These are phyloP conservation scores for Pseudomyrmex flavicornis DNA, from an alignment of 1,140 invertebrate genomes.

Conservation along the genomic window DNA sequence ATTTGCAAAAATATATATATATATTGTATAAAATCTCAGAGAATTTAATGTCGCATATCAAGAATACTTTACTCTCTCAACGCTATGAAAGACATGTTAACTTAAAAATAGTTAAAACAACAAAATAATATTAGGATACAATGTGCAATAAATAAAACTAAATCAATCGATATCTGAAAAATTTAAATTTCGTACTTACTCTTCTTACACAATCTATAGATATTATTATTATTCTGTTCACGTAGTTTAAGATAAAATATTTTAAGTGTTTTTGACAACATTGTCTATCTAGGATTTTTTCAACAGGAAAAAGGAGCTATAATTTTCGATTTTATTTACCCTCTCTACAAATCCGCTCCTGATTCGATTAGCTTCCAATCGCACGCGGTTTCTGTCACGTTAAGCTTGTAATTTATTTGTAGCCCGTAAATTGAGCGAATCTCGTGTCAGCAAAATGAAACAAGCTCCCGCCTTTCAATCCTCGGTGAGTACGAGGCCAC, in stretches of 20 bases:
- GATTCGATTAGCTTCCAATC: conserved; percentile 14
- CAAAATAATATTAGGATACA: too few relatives aligned
- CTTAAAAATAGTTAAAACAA: too few relatives aligned
- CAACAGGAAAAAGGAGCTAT: neutral
- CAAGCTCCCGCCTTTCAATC: conserved; percentile 22
- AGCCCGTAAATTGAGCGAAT: conserved; percentile 68
- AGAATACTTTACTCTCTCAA: neutral
- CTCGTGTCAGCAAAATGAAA: conserved; percentile 65
- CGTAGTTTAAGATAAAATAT: neutral
- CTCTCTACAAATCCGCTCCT: neutral
- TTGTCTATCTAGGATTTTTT: neutral
- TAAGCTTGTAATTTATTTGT: conserved; percentile 72
- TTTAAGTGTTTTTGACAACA: neutral
- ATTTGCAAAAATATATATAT: too few relatives aligned
- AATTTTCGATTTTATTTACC: conserved; percentile 31
- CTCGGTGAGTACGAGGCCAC: neutral
- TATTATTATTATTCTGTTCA: neutral
- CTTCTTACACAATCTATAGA: too few relatives aligned
- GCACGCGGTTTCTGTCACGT: conserved; percentile 55
- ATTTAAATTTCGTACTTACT: too few relatives aligned
- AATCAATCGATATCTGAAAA: too few relatives aligned
- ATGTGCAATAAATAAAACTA: too few relatives aligned
- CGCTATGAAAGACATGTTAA: too few relatives aligned
- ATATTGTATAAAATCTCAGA: neutral
- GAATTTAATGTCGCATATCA: too few relatives aligned